Evolutionary conservation across 1,140 invertebrate genomes (phyloP).

Genomic region (Drosophila virilis): DNA sequence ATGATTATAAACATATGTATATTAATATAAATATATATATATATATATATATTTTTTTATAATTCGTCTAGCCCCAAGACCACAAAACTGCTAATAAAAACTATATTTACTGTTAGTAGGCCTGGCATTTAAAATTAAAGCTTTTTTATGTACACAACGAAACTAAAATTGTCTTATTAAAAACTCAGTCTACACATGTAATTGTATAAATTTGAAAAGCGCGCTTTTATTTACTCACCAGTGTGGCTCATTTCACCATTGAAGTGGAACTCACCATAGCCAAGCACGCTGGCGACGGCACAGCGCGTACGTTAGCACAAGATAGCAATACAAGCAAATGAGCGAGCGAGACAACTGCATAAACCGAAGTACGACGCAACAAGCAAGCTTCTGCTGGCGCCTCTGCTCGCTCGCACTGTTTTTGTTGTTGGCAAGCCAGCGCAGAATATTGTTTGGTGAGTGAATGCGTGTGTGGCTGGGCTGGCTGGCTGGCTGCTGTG

Average conservation of each 20-base stretch:
- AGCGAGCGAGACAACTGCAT: constrained; percentile 25
- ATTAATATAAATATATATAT: constrained; percentile 20
- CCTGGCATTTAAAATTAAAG: constrained; percentile 43
- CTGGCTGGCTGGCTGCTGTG: constrained; percentile 1
- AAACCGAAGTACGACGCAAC: constrained; percentile 25
- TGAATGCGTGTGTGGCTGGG: constrained; percentile 21
- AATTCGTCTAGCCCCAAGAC: constrained; percentile 32
- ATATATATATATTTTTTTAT: constrained; percentile 41
- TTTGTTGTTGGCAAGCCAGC: constrained; percentile 25
- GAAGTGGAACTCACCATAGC: constrained; percentile 19
- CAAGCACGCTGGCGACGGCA: constrained; percentile 4
- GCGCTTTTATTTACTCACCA: constrained; percentile 9
- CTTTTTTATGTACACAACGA: constrained; percentile 11
- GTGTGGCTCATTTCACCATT: constrained; percentile 6
- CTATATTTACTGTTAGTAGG: constrained; percentile 28
- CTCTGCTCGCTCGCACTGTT: constrained; percentile 16
- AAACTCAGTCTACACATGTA: neutral
- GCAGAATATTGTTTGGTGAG: constrained; percentile 34
- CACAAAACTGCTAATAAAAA: constrained; percentile 34
- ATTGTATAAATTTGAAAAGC: constrained; percentile 17
- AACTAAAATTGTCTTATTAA: neutral
- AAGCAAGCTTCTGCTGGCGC: constrained; percentile 27
- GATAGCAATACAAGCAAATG: neutral
- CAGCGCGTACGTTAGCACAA: neutral
- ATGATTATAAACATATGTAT: constrained; percentile 7